Percentiles rank a stretch among this genome's conserved stretches.
Evolutionary conservation across 2,113 vertebrate genomes (phyloP).

Genomic region (Maylandia zebra): DNA sequence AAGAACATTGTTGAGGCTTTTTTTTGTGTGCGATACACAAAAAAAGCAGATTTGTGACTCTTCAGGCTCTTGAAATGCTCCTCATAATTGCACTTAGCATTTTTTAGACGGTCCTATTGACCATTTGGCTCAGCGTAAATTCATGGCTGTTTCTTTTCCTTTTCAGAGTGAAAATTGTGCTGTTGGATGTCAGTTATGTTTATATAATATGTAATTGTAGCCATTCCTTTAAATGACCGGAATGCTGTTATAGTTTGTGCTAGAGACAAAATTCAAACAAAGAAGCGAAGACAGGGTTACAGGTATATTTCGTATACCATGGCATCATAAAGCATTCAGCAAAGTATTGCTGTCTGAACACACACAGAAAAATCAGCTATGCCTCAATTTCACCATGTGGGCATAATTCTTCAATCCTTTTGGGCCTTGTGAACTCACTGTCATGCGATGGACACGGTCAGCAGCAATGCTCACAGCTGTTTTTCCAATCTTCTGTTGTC

Average conservation of each 20-base stretch:
- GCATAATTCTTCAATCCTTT: neutral
- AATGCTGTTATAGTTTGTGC: neutral
- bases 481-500: neutral
- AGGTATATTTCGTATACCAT: neutral
- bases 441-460: neutral
- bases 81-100: neutral
- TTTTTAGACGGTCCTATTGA: neutral
- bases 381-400: neutral
- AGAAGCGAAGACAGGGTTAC: neutral
- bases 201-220: neutral
- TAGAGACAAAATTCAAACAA: neutral
- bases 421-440: neutral
- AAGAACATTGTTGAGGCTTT: neutral
- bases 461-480: neutral
- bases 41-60: neutral
- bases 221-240: neutral
- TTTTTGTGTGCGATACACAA: neutral
- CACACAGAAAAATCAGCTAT: neutral
- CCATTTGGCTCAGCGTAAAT: neutral
- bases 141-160: neutral
- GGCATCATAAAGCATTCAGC: neutral
- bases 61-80: neutral
- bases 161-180: neutral
- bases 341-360: neutral
- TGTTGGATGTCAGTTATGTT: neutral